These are phyloP conservation scores for Harpegnathos saltator DNA, from an alignment of 1,140 invertebrate genomes.

Conservation along the genomic window DNA sequence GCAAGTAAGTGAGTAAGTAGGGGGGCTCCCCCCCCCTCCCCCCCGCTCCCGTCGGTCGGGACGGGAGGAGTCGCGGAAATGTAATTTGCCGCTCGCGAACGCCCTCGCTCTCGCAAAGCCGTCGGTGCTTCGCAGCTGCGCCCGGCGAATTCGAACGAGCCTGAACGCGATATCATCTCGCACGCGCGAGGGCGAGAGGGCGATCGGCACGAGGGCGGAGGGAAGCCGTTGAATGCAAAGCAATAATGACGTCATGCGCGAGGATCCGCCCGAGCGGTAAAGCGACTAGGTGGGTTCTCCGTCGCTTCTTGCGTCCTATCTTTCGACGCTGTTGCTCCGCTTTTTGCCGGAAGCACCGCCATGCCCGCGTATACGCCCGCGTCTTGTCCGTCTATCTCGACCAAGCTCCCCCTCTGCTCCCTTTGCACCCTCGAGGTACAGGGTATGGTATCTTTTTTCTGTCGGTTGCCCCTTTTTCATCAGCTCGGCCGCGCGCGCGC, in stretches of 20 bases:
- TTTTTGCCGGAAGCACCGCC: slow-evolving; percentile 58
- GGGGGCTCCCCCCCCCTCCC: no score
- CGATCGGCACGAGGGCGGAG: neutral
- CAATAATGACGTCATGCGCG: slow-evolving; percentile 64
- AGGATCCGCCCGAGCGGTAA: neutral
- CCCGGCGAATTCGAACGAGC: slow-evolving; percentile 38
- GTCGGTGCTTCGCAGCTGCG: slow-evolving; percentile 34
- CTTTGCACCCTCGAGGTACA: neutral
- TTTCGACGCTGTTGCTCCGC: slow-evolving; percentile 60
- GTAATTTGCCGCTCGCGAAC: slow-evolving; percentile 45
- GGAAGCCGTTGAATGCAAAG: slow-evolving; percentile 57
- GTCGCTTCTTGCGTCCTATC: slow-evolving; percentile 66
- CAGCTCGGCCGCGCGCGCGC: neutral
- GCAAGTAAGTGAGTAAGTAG: slow-evolving; percentile 55
- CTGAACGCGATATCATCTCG: slow-evolving; percentile 6
- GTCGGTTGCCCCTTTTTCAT: slow-evolving; percentile 11
- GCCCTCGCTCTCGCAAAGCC: neutral
- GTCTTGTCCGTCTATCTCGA: slow-evolving; percentile 22
- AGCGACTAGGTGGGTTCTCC: slow-evolving; percentile 32
- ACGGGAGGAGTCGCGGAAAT: slow-evolving; percentile 35
- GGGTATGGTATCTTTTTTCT: no score
- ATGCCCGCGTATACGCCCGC: slow-evolving; percentile 17
- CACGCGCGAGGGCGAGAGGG: neutral
- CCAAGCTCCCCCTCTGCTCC: neutral
- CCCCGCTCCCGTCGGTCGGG: no score